These are phyloP conservation scores for Callyntrura sp. DNA, from an alignment of 2,888 invertebrate genomes.

Conservation along the genomic window DNA sequence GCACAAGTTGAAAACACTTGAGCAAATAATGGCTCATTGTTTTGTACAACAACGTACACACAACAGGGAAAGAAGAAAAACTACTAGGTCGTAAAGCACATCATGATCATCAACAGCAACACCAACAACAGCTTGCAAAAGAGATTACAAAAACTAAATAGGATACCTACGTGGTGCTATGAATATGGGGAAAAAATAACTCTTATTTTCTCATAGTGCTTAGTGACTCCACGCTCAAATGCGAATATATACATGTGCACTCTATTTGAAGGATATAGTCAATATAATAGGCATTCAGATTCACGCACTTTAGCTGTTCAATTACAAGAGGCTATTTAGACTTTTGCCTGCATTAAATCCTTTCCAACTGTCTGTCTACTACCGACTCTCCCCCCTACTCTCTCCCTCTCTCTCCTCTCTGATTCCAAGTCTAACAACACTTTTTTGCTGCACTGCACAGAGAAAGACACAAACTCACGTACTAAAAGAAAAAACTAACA, in stretches of 20 bases:
- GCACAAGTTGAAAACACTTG: slow-evolving; percentile 48
- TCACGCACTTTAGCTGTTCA: slow-evolving; percentile 44
- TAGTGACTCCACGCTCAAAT: neutral
- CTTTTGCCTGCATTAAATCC: slow-evolving; percentile 50
- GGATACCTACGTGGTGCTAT: neutral
- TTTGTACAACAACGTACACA: slow-evolving; percentile 25
- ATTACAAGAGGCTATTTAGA: slow-evolving; percentile 55
- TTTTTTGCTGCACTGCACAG: slow-evolving; percentile 27
- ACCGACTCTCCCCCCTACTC: too few relatives aligned
- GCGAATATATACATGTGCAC: neutral
- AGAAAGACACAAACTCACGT: slow-evolving; percentile 67
- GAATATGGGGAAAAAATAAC: neutral
- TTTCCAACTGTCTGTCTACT: slow-evolving; percentile 39
- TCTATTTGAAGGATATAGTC: too few relatives aligned
- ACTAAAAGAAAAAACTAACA: neutral
- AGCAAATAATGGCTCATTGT: slow-evolving; percentile 66
- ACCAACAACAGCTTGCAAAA: slow-evolving; percentile 47
- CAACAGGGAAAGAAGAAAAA: neutral
- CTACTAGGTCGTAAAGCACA: slow-evolving; percentile 17
- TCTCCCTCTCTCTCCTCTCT: too few relatives aligned
- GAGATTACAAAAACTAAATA: slow-evolving; percentile 40
- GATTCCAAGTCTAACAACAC: too few relatives aligned
- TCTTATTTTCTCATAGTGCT: neutral
- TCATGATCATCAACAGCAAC: slow-evolving; percentile 47
- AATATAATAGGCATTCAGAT: slow-evolving; percentile 38